Base-by-base conservation (phyloP, 1,140 invertebrate genomes). In the Drosophila erecta region DNA sequence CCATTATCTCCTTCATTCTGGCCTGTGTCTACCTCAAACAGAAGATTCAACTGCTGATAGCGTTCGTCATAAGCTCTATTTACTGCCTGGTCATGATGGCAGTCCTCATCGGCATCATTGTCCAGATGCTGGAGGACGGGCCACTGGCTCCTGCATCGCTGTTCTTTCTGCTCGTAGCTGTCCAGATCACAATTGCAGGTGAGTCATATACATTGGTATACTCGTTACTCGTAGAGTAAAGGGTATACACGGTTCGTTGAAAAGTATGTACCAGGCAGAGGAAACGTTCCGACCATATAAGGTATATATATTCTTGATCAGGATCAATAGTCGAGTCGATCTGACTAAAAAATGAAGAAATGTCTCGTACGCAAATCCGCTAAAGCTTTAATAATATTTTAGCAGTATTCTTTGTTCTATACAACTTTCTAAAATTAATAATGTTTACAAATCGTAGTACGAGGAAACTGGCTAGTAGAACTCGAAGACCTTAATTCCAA, bases 81-180 rank as follows among this genome's bases (percentile, higher is more conserved):
- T 99, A 99, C 91, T 96, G 96, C 0, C 93, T 99, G 70, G 93
- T 98, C 2, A 99, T 99, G 98, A 95, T 98, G 93, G 95, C 98
- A 30, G 98, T 99, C 1, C 93, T 98, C 5, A 96, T 99, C 15
- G 97, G 97, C 55, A 96, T 97, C 55, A 94, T 95, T 35, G 92
- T 98, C 2, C 96, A 98, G 92, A 96, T 98, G 57, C 92, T 94
- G 1, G 94, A 96, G 65, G 96, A 98, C 89, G 97, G 97, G 8
- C 94, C 95, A 79, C 62, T 96, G 10, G 96, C 96, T 1, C 97
- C 97, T 0, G 96, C 96, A 1, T 96, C 96, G 30, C 93, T 98
- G 4, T 96, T 98, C 83, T 95, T 97, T 44, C 93, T 96, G 1
- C 80, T 94, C 4, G 93, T 96, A 6, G 93, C 94, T 0, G 91